Conservation (phyloP, 2,888 invertebrate genomes). For the Lepidocyrtinus sp. region DNA sequence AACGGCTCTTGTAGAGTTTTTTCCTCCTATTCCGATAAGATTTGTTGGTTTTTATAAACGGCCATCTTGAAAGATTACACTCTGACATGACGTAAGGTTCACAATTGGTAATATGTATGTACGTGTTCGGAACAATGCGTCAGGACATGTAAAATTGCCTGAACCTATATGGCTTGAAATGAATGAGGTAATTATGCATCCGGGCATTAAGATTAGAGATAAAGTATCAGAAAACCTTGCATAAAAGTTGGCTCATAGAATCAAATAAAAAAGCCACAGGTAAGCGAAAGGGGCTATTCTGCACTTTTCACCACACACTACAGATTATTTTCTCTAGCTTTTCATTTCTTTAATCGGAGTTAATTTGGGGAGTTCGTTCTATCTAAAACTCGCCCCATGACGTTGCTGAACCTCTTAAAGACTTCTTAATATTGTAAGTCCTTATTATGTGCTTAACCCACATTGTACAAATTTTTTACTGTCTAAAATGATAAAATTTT, state of each 20-base stretch:
- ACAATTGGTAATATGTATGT: not conserved
- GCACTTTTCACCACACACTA: not conserved
- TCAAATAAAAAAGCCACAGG: conserved; percentile 40
- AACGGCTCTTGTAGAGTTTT: not conserved
- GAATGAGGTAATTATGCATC: conserved; percentile 59
- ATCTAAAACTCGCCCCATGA: conserved; percentile 4
- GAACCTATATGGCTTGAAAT: conserved; percentile 33
- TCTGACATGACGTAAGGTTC: too few relatives aligned
- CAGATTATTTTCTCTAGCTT: conserved; percentile 2
- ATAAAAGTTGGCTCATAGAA: not conserved
- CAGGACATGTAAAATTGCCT: too few relatives aligned
- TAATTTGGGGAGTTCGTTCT: not conserved
- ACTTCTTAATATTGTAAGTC: conserved; percentile 20
- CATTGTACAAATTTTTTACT: too few relatives aligned
- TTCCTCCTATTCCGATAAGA: conserved; percentile 38
- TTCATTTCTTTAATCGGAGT: not conserved
- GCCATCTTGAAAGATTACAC: conserved; percentile 58
- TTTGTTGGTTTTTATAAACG: conserved; percentile 50
- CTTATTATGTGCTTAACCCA: conserved; percentile 23
- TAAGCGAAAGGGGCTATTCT: not conserved
- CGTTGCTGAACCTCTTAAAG: not conserved
- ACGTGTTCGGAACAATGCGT: not conserved
- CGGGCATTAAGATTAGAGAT: conserved; percentile 56
- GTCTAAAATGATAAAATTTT: conserved; percentile 21
- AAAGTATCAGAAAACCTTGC: conserved; percentile 35